Percentiles rank a stretch among this genome's conserved stretches.
These are phyloP conservation scores for Phymastichus coffea DNA, from an alignment of 1,140 invertebrate genomes.

Conservation along the genomic window DNA sequence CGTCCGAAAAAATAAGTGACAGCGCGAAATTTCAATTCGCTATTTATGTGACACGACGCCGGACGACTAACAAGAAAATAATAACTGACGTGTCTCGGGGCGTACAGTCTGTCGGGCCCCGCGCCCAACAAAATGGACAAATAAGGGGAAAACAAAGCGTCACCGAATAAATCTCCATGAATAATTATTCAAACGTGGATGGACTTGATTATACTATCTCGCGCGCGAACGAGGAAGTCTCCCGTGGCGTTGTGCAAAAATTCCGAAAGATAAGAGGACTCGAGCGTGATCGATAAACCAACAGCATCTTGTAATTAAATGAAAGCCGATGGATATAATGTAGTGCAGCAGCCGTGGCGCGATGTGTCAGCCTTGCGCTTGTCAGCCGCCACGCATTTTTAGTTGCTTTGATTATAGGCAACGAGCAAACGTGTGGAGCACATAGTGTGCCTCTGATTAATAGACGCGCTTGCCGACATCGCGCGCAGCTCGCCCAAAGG, in stretches of 20 bases:
- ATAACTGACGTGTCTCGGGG: no score
- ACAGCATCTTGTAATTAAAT: conserved; percentile 22
- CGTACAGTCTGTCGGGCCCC: no score
- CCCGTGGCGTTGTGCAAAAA: no score
- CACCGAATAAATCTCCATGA: conserved; percentile 18
- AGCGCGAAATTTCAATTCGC: no score
- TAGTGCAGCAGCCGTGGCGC: not conserved
- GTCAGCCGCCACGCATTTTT: no score
- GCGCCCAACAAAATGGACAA: no score
- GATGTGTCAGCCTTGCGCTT: not conserved
- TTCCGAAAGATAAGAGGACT: not conserved
- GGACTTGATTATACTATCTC: not conserved
- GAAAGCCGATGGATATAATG: not conserved
- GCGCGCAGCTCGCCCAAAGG: not conserved
- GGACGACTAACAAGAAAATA: no score
- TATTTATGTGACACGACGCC: no score
- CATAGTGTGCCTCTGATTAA: no score
- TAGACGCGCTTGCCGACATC: not conserved
- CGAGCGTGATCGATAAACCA: conserved; percentile 3
- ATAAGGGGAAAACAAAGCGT: conserved; percentile 27
- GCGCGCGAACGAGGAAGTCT: not conserved
- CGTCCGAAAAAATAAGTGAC: no score
- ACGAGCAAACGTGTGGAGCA: not conserved
- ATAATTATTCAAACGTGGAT: conserved; percentile 16
- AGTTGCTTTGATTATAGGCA: conserved; percentile 4